Base-by-base conservation (phyloP, 1,140 invertebrate genomes). In the Tetramorium simillimum region DNA sequence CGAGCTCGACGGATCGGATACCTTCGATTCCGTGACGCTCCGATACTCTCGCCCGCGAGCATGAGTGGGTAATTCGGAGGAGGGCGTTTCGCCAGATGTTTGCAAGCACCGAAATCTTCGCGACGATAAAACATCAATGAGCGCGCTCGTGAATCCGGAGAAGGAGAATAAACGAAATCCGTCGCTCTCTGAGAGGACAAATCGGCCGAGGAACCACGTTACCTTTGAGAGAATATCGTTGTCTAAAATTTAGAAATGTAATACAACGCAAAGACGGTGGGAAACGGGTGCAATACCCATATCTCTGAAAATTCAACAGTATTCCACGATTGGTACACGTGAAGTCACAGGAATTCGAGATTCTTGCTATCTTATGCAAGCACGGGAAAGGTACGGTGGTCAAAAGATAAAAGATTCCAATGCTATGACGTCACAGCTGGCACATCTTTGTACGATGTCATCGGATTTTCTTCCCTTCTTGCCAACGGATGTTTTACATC, bases 1-100 rank as follows among this genome's bases (percentile, higher is more conserved):
- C 65, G 85, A 84, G 72, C 70, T 46, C 73, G 77, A 46, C 85
- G 77, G 65, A 9, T 37, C 77, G 85, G 72, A 89, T 62, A 67
- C 72, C 60, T 90, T 89, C 78, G 88, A 87, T 85, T 69, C 24
- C 77, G 28, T 3, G 28, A 33, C 7, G 60, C 75, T 28, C 60
- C 18, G 40, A n/a, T 28, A 33, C 16, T n/a, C 37, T 16, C 16
- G 9, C 1, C 51, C 18, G 18, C 24, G 14, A 77, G 73, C 33
- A 33, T 14, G 28, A 28, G 7, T 69, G 14, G 21, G 18, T 70
- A 80, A 86, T 86, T 85, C 24, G 65, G 10, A 62, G 53, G 24
- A 56, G 3, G 10, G 28, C 16, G 18, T 12, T n/a, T n/a, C 40
- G 62, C 33, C 76, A 89, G 84, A 40, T 86, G 84, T 62, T 75